Evolutionary conservation across 1,140 invertebrate genomes (phyloP).

Genomic region (Condylostylus longicornis): DNA sequence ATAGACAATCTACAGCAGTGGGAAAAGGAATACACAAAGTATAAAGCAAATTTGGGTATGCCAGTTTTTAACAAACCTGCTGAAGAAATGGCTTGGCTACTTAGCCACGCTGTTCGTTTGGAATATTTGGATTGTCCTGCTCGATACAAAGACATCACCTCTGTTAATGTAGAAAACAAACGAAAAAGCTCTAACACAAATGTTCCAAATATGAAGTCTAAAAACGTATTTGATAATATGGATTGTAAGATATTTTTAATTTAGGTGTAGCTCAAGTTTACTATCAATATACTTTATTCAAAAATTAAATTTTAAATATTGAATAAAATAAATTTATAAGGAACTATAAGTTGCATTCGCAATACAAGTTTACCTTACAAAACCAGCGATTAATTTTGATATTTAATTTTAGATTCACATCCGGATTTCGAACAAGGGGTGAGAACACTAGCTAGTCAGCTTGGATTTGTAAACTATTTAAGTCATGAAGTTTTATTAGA

Average conservation of each 20-base stretch:
- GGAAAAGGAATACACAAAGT: conserved; percentile 56
- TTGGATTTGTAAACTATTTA: conserved; percentile 66
- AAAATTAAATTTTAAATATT: too few species aligned
- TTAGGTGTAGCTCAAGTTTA: too few species aligned
- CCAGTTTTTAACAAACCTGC: conserved; percentile 35
- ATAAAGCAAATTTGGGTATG: conserved; percentile 58
- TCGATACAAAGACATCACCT: conserved; percentile 52
- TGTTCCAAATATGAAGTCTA: conserved; percentile 51
- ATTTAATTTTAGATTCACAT: conserved; percentile 55
- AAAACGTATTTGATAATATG: conserved; percentile 69
- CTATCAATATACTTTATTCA: too few species aligned
- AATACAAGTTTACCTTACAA: not conserved
- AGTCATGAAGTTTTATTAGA: conserved; percentile 64
- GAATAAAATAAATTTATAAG: too few species aligned
- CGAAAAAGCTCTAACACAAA: conserved; percentile 36
- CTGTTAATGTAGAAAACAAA: conserved; percentile 38
- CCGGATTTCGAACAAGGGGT: conserved; percentile 72
- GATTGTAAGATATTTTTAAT: conserved; percentile 52
- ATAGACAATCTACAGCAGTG: conserved; percentile 42
- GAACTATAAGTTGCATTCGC: too few species aligned
- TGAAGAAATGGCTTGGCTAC: conserved; percentile 72
- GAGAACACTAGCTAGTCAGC: conserved; percentile 53
- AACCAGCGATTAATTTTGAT: not conserved
- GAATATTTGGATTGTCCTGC: conserved; percentile 65
- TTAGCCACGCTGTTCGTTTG: conserved; percentile 64